Conservation (phyloP, 2,113 vertebrate species). For the Rhabdomys dilectus region DNA sequence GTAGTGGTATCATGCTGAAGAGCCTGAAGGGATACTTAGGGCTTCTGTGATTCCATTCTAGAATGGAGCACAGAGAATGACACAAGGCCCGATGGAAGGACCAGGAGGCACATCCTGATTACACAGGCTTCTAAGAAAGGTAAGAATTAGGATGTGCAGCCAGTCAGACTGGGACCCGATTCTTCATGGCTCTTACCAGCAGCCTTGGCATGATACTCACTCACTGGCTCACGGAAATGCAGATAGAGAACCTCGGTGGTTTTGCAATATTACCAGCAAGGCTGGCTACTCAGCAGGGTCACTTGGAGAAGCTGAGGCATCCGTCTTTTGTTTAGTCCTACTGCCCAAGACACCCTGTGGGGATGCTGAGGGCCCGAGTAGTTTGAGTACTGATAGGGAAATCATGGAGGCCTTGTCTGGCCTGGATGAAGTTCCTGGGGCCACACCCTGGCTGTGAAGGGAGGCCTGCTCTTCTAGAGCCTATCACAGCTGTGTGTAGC, state of each 20-base stretch:
- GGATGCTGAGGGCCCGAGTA: no score
- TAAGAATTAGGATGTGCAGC: neutral
- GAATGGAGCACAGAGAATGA: rapidly evolving
- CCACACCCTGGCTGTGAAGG: neutral
- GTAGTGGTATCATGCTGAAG: rapidly evolving
- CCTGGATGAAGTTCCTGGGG: neutral
- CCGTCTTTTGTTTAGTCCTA: neutral
- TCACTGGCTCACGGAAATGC: neutral
- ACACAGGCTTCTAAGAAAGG: neutral
- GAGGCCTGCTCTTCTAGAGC: neutral
- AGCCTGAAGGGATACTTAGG: rapidly evolving
- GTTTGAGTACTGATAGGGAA: neutral
- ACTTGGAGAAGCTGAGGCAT: neutral
- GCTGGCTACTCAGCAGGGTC: neutral
- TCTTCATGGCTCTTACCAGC: neutral
- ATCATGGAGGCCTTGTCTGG: rapidly evolving
- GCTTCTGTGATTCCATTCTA: neutral
- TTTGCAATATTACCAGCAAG: rapidly evolving
- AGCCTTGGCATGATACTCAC: neutral
- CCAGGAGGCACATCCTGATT: no score
- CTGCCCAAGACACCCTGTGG: neutral
- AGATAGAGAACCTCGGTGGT: neutral
- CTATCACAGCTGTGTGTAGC: rapidly evolving
- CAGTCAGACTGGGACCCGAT: neutral
- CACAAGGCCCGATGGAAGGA: no score